Evolutionary conservation across 2,888 invertebrate genomes (phyloP).

Genomic region (Drosophila subquinaria): DNA sequence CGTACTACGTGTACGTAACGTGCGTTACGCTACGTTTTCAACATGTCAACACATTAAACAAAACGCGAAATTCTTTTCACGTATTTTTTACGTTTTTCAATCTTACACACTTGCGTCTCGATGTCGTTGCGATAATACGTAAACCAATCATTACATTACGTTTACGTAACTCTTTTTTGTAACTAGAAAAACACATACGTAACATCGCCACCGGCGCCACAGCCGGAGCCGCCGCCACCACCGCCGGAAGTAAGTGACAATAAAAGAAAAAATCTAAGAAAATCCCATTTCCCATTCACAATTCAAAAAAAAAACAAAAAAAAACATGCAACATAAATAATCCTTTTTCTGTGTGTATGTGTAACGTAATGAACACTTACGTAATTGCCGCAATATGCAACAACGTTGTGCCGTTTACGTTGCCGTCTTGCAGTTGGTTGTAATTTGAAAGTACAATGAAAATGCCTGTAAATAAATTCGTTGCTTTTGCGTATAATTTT

Average conservation of each 20-base stretch:
- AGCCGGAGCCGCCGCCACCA: constrained; percentile 72
- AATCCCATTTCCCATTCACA: constrained; percentile 38
- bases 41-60: constrained; percentile 37
- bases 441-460: constrained; percentile 82
- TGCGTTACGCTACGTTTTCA: constrained; percentile 41
- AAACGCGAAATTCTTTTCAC: constrained; percentile 34
- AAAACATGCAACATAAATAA: constrained; percentile 40
- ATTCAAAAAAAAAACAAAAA: constrained; percentile 23
- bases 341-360: constrained; percentile 59
- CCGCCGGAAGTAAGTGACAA: constrained; percentile 76
- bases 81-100: constrained; percentile 38
- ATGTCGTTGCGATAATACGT: constrained; percentile 51
- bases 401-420: constrained; percentile 72
- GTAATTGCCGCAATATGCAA: constrained; percentile 60
- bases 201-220: constrained; percentile 73
- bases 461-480: constrained; percentile 84
- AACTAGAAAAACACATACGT: constrained; percentile 77
- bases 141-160: constrained; percentile 45
- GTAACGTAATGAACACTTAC: constrained; percentile 72
- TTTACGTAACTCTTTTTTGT: constrained; percentile 59
- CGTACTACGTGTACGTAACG: constrained; percentile 49
- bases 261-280: constrained; percentile 16
- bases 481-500: constrained; percentile 60
- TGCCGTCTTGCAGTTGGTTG: constrained; percentile 76
- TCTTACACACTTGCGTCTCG: constrained; percentile 48